Conservation (phyloP, 2,113 vertebrate genomes). For the Monopterus albus region DNA sequence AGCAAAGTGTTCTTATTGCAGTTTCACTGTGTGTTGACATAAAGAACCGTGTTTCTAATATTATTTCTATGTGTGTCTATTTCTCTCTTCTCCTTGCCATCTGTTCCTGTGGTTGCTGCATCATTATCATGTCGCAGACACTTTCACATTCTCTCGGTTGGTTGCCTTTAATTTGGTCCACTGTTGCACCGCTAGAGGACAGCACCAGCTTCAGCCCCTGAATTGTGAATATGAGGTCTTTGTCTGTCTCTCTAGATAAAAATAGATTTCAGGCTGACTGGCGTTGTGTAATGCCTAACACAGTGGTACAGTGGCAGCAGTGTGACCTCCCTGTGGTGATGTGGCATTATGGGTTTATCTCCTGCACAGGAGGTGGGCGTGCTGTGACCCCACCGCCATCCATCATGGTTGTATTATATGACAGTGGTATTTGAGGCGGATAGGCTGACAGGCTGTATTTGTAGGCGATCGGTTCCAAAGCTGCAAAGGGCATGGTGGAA, state of each 20-base stretch:
- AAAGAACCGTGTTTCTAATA: not conserved
- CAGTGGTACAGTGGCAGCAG: not conserved
- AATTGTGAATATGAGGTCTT: not conserved
- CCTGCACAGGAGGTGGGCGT: constrained; percentile 24
- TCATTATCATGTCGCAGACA: not conserved
- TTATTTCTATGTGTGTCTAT: not conserved
- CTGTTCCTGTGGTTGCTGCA: not conserved
- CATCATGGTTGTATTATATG: not conserved
- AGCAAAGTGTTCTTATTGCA: not conserved
- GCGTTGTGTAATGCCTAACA: not conserved
- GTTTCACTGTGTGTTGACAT: too few species aligned
- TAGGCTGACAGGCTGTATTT: constrained; percentile 10
- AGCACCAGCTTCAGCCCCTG: not conserved
- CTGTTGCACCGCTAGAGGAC: not conserved
- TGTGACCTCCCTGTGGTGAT: constrained; percentile 14
- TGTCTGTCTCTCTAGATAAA: not conserved
- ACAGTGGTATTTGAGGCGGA: constrained; percentile 27
- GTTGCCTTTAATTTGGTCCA: not conserved
- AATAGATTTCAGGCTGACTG: constrained; percentile 8
- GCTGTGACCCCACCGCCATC: constrained; percentile 1
- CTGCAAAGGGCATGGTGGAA: not conserved
- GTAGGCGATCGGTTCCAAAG: not conserved
- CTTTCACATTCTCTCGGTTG: not conserved
- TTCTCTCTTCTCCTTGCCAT: not conserved
- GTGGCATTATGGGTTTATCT: constrained; percentile 30